Base-by-base conservation (phyloP, 2,113 vertebrate genomes). In the Pteruthius melanotis region DNA sequence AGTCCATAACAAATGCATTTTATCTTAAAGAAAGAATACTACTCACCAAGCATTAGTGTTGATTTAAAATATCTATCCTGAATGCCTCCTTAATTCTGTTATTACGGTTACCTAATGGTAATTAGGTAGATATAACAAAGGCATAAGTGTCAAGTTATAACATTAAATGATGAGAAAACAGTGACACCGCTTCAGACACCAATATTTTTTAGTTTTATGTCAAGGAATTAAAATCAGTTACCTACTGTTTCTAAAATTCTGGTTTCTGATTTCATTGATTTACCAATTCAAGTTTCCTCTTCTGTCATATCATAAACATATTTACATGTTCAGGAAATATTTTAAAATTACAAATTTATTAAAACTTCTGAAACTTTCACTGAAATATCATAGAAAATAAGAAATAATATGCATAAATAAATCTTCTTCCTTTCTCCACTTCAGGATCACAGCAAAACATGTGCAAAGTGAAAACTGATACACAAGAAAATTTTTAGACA, bases 151-250 rank as follows among this genome's bases (percentile, higher is more conserved):
- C 23, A 42, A 42, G 23, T 33, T 37, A 11, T 27, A 64, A 39
- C 7, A 50, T 21, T 76, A 86, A 74, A 74, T 39, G 18, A 50
- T 35, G 30, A 80, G 33, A 57, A 83, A 93, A 90, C 7, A 53
- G 7, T 0, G 0, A 19, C 26, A 49, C 3, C 5, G 18, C 31
- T 69, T 87, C 31, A 42, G 57, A 42, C 22, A 64, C 8, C 2
- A 5, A 9, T 11, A n/a, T 10, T 81, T 69, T 65, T 45, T 4
- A 47, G 11, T 87, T 77, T 66, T 42, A 27, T 26, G 4, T 24
- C 27, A n/a, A 66, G 50, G 35, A 66, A 59, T 63, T 44, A 18
- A 84, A 78, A 84, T 37, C 24, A 16, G 21, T 66, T 70, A 22
- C 14, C 19, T 39, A 50, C 35, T 68, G 17, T 31, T 91, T 89